phyloP scores from a whole-genome alignment of 2,888 invertebrate species.

The Spodoptera picta region DNA sequence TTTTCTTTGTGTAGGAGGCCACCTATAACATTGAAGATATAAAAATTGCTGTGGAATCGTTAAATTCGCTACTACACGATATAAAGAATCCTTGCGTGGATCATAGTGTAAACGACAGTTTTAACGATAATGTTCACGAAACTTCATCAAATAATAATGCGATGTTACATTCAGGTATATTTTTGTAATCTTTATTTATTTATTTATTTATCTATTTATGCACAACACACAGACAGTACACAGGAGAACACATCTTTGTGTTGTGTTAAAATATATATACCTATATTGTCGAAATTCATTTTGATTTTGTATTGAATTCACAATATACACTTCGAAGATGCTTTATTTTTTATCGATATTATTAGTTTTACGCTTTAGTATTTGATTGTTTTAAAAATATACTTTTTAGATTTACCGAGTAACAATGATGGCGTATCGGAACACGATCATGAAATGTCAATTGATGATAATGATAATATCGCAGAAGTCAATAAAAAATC shows the following conservation, averaged over 20 bases:
- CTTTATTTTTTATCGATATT: too few species aligned
- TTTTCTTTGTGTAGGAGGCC: conserved; percentile 57
- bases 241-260: too few species aligned
- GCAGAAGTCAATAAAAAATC: conserved; percentile 1
- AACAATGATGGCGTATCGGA: conserved; percentile 1
- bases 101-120: conserved; percentile 59
- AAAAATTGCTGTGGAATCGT: conserved; percentile 66
- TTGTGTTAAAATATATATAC: too few species aligned
- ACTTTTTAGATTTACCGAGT: conserved; percentile 12
- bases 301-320: too few species aligned
- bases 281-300: too few species aligned
- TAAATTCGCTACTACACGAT: conserved; percentile 71
- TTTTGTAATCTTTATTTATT: not conserved
- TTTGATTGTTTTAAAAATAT: too few species aligned
- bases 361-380: too few species aligned
- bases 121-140: conserved; percentile 48
- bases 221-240: too few species aligned
- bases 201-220: too few species aligned
- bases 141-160: conserved; percentile 17
- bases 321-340: too few species aligned
- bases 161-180: conserved; percentile 36
- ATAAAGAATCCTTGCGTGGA: conserved; percentile 68
- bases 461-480: not conserved
- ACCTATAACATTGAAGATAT: conserved; percentile 69
- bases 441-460: conserved; percentile 15